phyloP scores from a whole-genome alignment of 1,140 invertebrate species.

The Pseudomyrmex dendroicus region DNA sequence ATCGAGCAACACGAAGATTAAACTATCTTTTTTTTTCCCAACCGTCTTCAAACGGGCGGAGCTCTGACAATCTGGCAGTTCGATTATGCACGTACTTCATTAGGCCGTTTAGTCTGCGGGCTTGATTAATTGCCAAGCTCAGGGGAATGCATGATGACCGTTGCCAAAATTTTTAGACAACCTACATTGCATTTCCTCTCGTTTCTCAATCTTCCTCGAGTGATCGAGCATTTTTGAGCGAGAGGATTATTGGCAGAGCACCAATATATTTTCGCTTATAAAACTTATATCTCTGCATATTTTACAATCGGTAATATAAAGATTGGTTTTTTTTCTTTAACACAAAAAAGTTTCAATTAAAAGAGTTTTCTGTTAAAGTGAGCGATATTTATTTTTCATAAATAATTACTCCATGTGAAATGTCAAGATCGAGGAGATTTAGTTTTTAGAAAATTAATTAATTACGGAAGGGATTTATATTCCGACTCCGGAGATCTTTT shows the following conservation, averaged over 20 bases:
- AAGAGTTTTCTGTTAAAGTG: background rate
- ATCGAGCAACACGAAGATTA: background rate
- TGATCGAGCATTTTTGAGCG: slow-evolving; percentile 6
- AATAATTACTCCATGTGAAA: background rate
- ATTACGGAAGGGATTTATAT: slow-evolving; percentile 1
- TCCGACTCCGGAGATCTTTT: background rate
- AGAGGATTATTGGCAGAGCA: background rate
- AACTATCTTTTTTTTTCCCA: slow-evolving; percentile 15
- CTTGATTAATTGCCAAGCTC: slow-evolving; percentile 51
- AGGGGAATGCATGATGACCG: slow-evolving; percentile 6
- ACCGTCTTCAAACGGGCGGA: background rate
- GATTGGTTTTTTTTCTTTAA: too few species aligned
- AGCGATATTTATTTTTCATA: background rate
- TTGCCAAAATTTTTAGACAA: slow-evolving; percentile 59
- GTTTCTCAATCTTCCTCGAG: slow-evolving; percentile 27
- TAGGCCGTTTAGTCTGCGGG: slow-evolving; percentile 51
- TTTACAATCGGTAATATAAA: background rate
- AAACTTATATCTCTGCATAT: background rate
- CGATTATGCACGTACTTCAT: slow-evolving; percentile 56
- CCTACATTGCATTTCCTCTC: background rate
- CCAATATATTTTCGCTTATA: background rate
- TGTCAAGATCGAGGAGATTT: background rate
- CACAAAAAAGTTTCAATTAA: too few species aligned
- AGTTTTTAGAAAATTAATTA: background rate
- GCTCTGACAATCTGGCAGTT: slow-evolving; percentile 43